A percentile compares a stretch with the other conserved stretches of the same genome.
phyloP scores from a whole-genome alignment of 1,140 invertebrate genomes.

The Drosophila athabasca region DNA sequence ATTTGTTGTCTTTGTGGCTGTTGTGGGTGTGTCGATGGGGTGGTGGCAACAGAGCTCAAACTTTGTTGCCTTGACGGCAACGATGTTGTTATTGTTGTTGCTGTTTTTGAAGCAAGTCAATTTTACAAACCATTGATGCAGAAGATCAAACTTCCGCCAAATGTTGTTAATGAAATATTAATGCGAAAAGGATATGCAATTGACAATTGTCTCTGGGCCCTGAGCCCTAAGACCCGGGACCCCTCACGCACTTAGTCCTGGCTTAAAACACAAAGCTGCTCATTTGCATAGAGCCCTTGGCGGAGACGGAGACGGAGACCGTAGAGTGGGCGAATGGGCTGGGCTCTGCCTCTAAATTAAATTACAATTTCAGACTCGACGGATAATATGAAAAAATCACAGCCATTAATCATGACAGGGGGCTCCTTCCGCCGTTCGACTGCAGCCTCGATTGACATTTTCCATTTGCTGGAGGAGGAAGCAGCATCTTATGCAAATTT shows the following conservation, averaged over 20 bases:
- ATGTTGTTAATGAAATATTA: conserved; percentile 83
- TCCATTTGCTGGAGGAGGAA: conserved; percentile 53
- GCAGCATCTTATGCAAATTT: conserved; percentile 68
- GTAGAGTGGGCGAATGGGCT: not conserved
- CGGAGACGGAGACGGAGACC: conserved; percentile 29
- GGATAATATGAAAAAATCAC: conserved; percentile 71
- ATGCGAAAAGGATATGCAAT: conserved; percentile 83
- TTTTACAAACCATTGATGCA: conserved; percentile 83
- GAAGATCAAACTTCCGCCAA: conserved; percentile 83
- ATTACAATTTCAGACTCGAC: conserved; percentile 68
- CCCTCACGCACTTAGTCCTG: conserved; percentile 16
- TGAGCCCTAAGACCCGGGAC: not conserved
- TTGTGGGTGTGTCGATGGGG: conserved; percentile 5
- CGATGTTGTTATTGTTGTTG: not conserved
- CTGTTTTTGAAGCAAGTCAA: conserved; percentile 68
- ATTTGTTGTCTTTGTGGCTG: no score
- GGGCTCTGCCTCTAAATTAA: conserved; percentile 68
- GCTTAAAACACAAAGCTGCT: conserved; percentile 60
- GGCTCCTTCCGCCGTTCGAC: conserved; percentile 16
- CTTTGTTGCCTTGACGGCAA: conserved; percentile 43
- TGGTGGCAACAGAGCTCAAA: conserved; percentile 23
- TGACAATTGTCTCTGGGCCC: conserved; percentile 64
- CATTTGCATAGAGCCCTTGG: conserved; percentile 65
- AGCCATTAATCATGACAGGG: conserved; percentile 67
- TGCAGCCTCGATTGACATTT: conserved; percentile 73